Evolutionary conservation across 37 sponge, comb jelly and placozoan species (phyloP), one percentile per base, ranked within the genome.

Genomic region (Axinella damicornis): DNA sequence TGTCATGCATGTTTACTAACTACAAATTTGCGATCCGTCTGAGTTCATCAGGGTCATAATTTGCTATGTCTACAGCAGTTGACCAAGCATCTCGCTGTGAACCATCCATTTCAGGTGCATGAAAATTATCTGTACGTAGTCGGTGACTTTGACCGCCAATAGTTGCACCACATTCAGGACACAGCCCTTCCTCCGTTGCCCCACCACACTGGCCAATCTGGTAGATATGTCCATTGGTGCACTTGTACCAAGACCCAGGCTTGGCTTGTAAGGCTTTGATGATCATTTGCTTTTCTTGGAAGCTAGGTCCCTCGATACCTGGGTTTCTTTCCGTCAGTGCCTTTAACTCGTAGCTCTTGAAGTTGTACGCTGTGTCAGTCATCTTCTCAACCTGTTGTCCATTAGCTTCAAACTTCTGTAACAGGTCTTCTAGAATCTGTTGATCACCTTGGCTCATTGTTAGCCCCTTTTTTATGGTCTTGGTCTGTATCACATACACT

Each of bases 181-280:
- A 69, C 39, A 13, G 12, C 6, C 39, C 9, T 69, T 31, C 39
- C 35, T 69, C 70, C 70, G 35, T 69, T 30, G 70, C 70, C 39
- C 70, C 70, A 20, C 70, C 70, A 35, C 70, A 69, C 39, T 69
- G 31, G 19, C 70, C 70, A 69, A 69, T 69, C 14, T 69, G 21
- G 20, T 69, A 69, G 35, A 69, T 14, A 20, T 69, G 70, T 69
- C 70, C 70, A 9, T 69, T 69, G 5, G 36, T 36, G 39, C 70
- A 69, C 20, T 69, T 69, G 39, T 69, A 69, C 70, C 70, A 69
- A 34, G 70, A 69, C 9, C 70, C 70, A 69, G 39, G 70, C 20
- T 69, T 69, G 21, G 70, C 39, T 11, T 35, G 9, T 12, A 69
- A 28, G 19, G 70, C 38, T 28, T 28, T 13, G 70, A 69, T 11